A percentile compares a stretch with the other conserved stretches of the same genome.
Evolutionary conservation across 2,888 invertebrate genomes (phyloP).

Genomic region (Stenotaenia linearis): DNA sequence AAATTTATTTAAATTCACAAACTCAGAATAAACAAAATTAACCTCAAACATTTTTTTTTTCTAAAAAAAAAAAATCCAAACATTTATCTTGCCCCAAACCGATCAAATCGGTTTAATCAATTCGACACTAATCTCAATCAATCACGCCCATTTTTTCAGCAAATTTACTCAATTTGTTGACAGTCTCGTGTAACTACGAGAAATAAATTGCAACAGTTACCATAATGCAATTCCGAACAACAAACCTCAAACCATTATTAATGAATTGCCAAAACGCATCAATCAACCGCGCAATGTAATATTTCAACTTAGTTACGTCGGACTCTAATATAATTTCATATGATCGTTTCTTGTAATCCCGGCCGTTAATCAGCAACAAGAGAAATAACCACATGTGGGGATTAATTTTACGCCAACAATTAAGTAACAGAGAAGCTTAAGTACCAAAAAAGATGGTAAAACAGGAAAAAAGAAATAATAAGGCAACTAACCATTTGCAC

Average conservation of each 20-base stretch:
- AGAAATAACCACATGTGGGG: not conserved
- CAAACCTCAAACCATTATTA: not conserved
- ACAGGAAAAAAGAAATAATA: not conserved
- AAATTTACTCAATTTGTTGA: not conserved
- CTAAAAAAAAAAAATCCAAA: too few relatives aligned
- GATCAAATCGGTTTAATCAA: too few relatives aligned
- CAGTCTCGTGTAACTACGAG: not conserved
- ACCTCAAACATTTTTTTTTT: not conserved
- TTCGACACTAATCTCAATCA: too few relatives aligned
- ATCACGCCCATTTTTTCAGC: not conserved
- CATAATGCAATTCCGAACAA: not conserved
- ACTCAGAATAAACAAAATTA: too few relatives aligned
- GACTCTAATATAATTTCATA: not conserved
- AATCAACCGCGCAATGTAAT: not conserved
- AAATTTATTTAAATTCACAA: too few relatives aligned
- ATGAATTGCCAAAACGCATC: not conserved
- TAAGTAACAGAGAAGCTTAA: not conserved
- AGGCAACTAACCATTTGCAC: not conserved
- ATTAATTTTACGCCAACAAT: constrained; percentile 13
- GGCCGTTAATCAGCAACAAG: not conserved
- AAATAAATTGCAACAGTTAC: not conserved
- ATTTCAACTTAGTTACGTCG: not conserved
- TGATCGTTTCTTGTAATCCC: not conserved
- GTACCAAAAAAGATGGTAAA: not conserved
- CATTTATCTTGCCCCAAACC: too few relatives aligned